Conservation (phyloP, 2,888 invertebrate genomes). For the Rhodophaea formosa region DNA sequence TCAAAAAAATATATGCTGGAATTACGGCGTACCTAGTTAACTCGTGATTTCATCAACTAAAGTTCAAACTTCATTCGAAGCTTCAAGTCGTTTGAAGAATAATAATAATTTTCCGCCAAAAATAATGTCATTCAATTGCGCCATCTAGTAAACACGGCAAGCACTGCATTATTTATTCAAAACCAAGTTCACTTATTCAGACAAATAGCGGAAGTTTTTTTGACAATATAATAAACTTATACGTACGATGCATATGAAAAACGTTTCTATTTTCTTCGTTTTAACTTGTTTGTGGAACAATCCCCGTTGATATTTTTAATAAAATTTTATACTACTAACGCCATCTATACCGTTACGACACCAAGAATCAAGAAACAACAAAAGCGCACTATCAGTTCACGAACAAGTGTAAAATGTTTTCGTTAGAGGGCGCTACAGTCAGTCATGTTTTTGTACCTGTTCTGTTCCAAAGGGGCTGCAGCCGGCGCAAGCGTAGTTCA, state of each 20-base stretch:
- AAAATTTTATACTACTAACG: neutral
- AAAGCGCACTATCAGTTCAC: neutral
- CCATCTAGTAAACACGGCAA: neutral
- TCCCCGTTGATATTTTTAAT: neutral
- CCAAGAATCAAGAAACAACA: neutral
- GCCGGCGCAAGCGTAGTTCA: constrained; percentile 76
- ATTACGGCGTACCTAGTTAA: no score
- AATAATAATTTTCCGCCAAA: neutral
- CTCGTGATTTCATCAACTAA: no score
- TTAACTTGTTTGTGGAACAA: neutral
- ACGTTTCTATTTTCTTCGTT: no score
- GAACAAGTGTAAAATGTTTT: constrained; percentile 35
- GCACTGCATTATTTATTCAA: neutral
- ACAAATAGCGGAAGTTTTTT: neutral
- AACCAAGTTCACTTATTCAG: neutral
- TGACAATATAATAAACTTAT: neutral
- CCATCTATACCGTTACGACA: neutral
- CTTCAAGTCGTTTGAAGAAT: no score
- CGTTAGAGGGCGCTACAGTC: constrained; percentile 50
- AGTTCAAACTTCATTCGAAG: no score
- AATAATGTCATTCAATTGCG: neutral
- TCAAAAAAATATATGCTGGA: no score
- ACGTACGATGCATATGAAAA: no score
- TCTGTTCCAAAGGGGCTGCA: constrained; percentile 44
- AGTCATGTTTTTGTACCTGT: constrained; percentile 64